Conservation (phyloP, 2,888 invertebrate genomes). For the Callyntrura sp. region DNA sequence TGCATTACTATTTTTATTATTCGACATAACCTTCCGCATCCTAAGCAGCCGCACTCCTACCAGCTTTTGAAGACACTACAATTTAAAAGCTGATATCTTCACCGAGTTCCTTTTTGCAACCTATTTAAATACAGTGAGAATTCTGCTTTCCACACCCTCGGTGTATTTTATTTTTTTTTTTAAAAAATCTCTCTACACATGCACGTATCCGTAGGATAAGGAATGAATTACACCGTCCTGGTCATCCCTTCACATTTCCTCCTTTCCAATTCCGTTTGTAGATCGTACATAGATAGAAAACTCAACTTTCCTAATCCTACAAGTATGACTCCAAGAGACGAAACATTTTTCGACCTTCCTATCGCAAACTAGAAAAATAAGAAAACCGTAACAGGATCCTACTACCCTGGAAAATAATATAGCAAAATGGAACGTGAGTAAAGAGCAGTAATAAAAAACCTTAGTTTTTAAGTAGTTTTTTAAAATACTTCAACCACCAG, state of each 20-base stretch:
- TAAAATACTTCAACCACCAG: background rate
- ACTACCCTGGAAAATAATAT: too few species aligned
- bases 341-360: too few species aligned
- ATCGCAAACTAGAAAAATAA: too few species aligned
- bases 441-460: background rate
- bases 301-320: too few species aligned
- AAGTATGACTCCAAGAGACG: too few species aligned
- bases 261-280: too few species aligned
- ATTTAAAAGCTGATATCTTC: constrained; percentile 52
- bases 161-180: too few species aligned
- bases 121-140: too few species aligned
- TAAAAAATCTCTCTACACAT: background rate
- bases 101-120: constrained; percentile 42
- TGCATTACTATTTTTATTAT: background rate
- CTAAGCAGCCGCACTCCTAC: constrained; percentile 8
- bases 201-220: constrained; percentile 17
- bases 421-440: constrained; percentile 2
- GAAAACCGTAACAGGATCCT: too few species aligned
- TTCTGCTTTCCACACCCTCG: constrained; percentile 30
- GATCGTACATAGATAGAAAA: too few species aligned
- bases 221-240: constrained; percentile 31
- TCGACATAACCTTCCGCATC: background rate
- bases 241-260: too few species aligned
- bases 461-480: background rate
- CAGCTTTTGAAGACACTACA: background rate